Conservation (phyloP, 1,140 invertebrate species). For the Melipona quadrifasciata region DNA sequence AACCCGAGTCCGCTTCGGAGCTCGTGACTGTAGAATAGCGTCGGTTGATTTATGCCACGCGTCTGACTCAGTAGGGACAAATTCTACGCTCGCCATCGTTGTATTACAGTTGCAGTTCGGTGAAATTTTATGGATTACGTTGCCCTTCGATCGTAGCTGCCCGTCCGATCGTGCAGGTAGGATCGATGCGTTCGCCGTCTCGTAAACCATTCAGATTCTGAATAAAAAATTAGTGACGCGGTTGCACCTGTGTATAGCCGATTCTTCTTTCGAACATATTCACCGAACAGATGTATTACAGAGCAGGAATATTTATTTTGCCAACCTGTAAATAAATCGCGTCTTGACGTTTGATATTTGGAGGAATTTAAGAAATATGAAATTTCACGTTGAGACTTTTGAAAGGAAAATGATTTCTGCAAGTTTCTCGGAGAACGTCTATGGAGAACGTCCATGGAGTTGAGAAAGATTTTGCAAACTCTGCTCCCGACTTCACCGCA, state of each 20-base stretch:
- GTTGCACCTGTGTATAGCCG: neutral
- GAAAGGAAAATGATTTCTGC: neutral
- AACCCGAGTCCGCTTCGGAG: slow-evolving; percentile 1
- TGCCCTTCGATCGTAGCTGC: neutral
- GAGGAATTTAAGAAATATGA: too few species aligned
- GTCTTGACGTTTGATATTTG: neutral
- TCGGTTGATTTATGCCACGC: slow-evolving; percentile 35
- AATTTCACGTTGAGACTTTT: neutral
- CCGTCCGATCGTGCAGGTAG: neutral
- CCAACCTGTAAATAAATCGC: neutral
- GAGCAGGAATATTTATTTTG: neutral
- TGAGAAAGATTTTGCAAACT: slow-evolving; percentile 11
- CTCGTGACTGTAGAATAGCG: slow-evolving; percentile 22
- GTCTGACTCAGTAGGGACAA: slow-evolving; percentile 30
- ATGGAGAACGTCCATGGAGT: slow-evolving; percentile 22
- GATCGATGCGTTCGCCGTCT: slow-evolving; percentile 6
- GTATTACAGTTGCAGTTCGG: neutral
- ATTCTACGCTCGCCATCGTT: neutral
- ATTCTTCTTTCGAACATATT: neutral
- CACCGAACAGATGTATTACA: neutral
- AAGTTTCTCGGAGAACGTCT: neutral
- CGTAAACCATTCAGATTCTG: neutral
- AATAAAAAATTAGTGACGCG: neutral
- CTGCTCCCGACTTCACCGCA: slow-evolving; percentile 27
- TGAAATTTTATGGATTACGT: slow-evolving; percentile 38